Evolutionary conservation across 2,113 vertebrate genomes (phyloP), one percentile per base, ranked within the genome.

Genomic region (Pseudopipra pipra): DNA sequence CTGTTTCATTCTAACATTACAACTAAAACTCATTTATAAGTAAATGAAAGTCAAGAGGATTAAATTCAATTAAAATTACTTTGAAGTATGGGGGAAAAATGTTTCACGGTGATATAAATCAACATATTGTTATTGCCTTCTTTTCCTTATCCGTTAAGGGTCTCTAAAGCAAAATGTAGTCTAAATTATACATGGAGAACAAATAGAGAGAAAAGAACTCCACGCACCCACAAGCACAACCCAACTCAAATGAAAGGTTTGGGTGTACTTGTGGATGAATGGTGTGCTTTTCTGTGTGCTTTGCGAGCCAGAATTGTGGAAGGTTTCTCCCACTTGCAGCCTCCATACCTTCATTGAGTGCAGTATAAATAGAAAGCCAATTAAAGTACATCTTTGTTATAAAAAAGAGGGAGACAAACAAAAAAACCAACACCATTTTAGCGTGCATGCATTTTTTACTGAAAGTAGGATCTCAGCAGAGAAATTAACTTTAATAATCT

Each of bases 11-110:
- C 95, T 95, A 96, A 96, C 95, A 94, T 96, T 91, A 91, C 95
- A 96, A 95, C 93, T 85, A 96, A 98, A 98, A 97, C 96, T 98
- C 97, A 97, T 98, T 97, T 97, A 97, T 97, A 97, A 97, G 96
- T 97, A 97, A 97, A 98, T 97, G 97, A 97, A 98, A 98, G 97
- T 98, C 98, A 98, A 97, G 97, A 97, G 97, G 97, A 98, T 97
- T 97, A 97, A 97, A 98, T 97, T 98, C 98, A 98, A 98, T 98
- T 98, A 98, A 97, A 98, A 97, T 96, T 96, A 98, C 97, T 97
- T 98, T 97, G 96, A 98, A 97, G 97, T 94, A 96, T 90, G 95
- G 97, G 95, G 80, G 72, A 11, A 96, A 96, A 96, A 95, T 95
- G 96, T 97, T 97, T 96, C 97, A 94, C 65, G 25, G 58, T 85